These are phyloP conservation scores for Zhuqinia jingwanae DNA, from an alignment of 2,888 invertebrate genomes.

Conservation along the genomic window DNA sequence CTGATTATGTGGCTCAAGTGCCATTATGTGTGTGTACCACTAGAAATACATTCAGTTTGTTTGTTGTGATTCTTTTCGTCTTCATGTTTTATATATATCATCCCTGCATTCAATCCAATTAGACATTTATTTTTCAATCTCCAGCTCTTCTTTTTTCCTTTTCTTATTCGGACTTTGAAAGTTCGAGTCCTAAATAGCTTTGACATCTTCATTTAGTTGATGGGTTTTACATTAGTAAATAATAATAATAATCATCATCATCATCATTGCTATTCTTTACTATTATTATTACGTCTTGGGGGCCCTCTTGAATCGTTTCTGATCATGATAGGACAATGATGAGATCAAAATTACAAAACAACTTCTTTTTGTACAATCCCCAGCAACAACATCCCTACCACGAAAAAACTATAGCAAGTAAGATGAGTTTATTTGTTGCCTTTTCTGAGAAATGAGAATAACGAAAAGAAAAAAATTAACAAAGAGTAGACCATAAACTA, in stretches of 20 bases:
- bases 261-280: too few relatives aligned
- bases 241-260: too few relatives aligned
- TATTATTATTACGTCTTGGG: conserved; percentile 23
- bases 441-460: too few relatives aligned
- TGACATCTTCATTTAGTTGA: conserved; percentile 66
- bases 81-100: too few relatives aligned
- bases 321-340: neutral
- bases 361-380: neutral
- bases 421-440: too few relatives aligned
- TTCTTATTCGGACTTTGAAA: too few relatives aligned
- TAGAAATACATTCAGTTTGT: too few relatives aligned
- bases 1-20: conserved; percentile 40
- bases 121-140: conserved; percentile 61
- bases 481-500: too few relatives aligned
- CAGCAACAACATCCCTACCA: too few relatives aligned
- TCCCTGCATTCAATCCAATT: conserved; percentile 67
- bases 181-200: conserved; percentile 51
- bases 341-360: conserved; percentile 34
- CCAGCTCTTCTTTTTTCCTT: neutral
- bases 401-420: too few relatives aligned
- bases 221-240: conserved; percentile 52
- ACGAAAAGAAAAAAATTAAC: too few relatives aligned
- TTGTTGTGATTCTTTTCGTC: conserved; percentile 25
- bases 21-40: conserved; percentile 57
- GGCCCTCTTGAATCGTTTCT: conserved; percentile 11